Percentiles rank a stretch among this genome's conserved stretches.
Conservation (phyloP, 1,140 invertebrate species). For the Cylas formicarius region DNA sequence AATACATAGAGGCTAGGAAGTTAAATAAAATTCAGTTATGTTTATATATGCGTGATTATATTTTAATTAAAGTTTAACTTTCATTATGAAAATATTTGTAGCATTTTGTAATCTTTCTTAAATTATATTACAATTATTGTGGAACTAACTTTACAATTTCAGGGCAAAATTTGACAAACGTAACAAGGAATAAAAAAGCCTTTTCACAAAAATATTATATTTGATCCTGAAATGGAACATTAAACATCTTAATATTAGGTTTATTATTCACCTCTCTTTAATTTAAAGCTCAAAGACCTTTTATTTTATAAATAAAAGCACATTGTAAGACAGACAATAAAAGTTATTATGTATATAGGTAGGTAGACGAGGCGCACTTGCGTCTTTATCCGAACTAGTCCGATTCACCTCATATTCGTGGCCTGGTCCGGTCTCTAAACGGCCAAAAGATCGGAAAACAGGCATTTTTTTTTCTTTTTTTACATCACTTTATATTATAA, state of each 20-base stretch:
- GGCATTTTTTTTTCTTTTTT: conserved; percentile 16
- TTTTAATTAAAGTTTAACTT: conserved; percentile 39
- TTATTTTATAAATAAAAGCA: conserved; percentile 40
- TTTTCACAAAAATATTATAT: conserved; percentile 37
- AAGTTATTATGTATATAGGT: conserved; percentile 25
- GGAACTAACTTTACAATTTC: conserved; percentile 24
- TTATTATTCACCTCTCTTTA: conserved; percentile 39
- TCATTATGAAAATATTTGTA: conserved; percentile 40
- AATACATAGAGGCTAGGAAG: conserved; percentile 25
- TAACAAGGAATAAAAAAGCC: conserved; percentile 33
- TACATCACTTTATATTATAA: conserved; percentile 33
- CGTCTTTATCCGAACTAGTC: conserved; percentile 21
- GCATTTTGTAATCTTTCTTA: conserved; percentile 38
- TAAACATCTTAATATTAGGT: conserved; percentile 33
- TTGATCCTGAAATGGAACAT: conserved; percentile 37
- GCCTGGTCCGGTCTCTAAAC: conserved; percentile 11
- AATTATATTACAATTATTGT: conserved; percentile 37
- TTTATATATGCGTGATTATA: conserved; percentile 40
- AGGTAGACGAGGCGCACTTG: conserved; percentile 26
- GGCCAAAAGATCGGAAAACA: conserved; percentile 14
- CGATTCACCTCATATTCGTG: conserved; percentile 17
- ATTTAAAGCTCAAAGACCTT: conserved; percentile 39
- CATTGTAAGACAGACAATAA: conserved; percentile 33
- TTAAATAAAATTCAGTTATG: conserved; percentile 33
- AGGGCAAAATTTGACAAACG: conserved; percentile 23